These are phyloP conservation scores for Sphyrna mokarran DNA, from an alignment of 2,113 vertebrate genomes.

Conservation along the genomic window DNA sequence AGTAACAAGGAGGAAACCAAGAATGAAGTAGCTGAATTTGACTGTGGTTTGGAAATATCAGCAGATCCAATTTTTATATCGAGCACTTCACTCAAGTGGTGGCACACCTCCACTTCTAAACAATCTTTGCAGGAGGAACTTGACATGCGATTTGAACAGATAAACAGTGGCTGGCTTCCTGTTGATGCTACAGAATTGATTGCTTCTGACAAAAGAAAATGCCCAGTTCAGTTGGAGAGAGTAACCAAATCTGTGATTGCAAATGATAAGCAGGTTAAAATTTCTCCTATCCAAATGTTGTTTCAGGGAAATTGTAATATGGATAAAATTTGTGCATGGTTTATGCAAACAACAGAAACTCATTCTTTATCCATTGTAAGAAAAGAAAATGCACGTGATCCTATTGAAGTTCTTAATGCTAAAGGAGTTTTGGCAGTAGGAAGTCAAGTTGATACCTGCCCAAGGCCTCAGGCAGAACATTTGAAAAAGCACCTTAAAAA, in stretches of 20 bases:
- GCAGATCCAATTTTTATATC: conserved; percentile 71
- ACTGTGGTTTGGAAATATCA: conserved; percentile 58
- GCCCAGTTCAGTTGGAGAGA: conserved; percentile 44
- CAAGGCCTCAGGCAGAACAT: conserved; percentile 68
- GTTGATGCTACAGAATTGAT: conserved; percentile 57
- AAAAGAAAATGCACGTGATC: conserved; percentile 79
- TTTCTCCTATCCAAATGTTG: conserved; percentile 78
- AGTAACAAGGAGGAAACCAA: conserved; percentile 43
- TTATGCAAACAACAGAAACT: conserved; percentile 98
- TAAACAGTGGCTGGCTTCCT: conserved; percentile 83
- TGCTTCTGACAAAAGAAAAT: conserved; percentile 49
- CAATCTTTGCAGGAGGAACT: conserved; percentile 75
- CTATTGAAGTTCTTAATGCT: conserved; percentile 73
- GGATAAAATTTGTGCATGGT: conserved; percentile 84
- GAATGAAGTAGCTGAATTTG: conserved; percentile 49
- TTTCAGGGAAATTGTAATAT: conserved; percentile 82
- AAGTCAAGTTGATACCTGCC: conserved; percentile 61
- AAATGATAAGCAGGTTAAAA: conserved; percentile 37
- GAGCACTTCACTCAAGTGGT: conserved; percentile 74
- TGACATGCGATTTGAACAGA: conserved; percentile 70
- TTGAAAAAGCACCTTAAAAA: conserved; percentile 90
- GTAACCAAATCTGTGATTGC: background rate
- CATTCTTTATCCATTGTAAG: conserved; percentile 84
- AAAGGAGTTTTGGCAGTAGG: conserved; percentile 59
- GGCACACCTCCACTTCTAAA: conserved; percentile 71